A percentile compares a stretch with the other conserved stretches of the same genome.
These are phyloP conservation scores for Megalops cyprinoides DNA, from an alignment of 2,797 vertebrate genomes.

Conservation along the genomic window DNA sequence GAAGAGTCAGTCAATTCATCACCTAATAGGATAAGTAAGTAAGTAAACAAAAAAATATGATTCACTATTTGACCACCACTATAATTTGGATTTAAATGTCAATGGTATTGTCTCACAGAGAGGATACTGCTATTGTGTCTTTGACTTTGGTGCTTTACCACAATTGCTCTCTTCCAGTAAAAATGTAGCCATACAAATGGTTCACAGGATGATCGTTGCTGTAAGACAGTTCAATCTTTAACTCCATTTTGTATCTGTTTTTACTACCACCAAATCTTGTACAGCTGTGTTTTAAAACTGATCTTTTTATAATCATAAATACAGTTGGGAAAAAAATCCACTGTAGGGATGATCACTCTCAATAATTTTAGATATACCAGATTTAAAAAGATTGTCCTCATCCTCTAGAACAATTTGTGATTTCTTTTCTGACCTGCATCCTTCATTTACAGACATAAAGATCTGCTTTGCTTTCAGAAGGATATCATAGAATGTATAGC, in stretches of 20 bases:
- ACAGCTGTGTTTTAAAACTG: not conserved
- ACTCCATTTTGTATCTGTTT: not conserved
- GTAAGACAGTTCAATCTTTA: not conserved
- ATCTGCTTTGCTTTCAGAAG: not conserved
- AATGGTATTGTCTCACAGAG: too few relatives aligned
- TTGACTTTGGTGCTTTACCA: not conserved
- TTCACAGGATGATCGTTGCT: too few relatives aligned
- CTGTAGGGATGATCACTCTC: not conserved
- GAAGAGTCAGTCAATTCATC: too few relatives aligned
- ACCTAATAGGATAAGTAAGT: too few relatives aligned
- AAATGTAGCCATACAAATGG: too few relatives aligned
- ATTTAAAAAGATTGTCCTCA: too few relatives aligned
- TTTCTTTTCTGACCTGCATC: not conserved
- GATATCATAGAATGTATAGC: not conserved
- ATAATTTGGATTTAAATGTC: too few relatives aligned
- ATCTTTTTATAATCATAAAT: not conserved
- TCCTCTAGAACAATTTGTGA: not conserved
- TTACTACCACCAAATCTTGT: not conserved
- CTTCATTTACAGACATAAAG: not conserved
- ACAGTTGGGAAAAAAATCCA: not conserved
- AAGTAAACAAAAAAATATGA: too few relatives aligned
- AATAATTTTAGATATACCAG: not conserved
- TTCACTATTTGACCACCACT: not conserved
- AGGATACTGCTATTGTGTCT: not conserved
- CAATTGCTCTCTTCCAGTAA: not conserved